Conservation (phyloP, 2,888 invertebrate genomes). For the Gymnoscelis rufifasciata region DNA sequence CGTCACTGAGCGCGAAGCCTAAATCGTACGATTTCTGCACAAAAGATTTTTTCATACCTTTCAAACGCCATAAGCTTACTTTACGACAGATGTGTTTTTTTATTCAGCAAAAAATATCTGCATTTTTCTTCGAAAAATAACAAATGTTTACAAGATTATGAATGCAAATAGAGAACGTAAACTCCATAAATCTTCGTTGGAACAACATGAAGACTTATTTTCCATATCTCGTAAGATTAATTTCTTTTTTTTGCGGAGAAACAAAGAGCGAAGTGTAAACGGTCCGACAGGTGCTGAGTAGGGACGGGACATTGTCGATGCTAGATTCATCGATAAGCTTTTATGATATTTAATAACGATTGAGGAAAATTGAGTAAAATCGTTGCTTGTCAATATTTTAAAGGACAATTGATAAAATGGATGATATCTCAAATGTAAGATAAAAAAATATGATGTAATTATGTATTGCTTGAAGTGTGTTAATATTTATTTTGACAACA, state of each 20-base stretch:
- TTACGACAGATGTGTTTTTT: too few relatives aligned
- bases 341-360: neutral
- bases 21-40: too few relatives aligned
- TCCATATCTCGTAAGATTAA: slow-evolving; percentile 53
- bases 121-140: neutral
- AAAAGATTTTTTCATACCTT: neutral
- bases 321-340: neutral
- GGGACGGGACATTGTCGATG: slow-evolving; percentile 29
- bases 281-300: slow-evolving; percentile 43
- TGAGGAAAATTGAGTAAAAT: too few relatives aligned
- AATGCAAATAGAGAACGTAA: slow-evolving; percentile 1
- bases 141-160: neutral
- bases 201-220: slow-evolving; percentile 33
- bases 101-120: too few relatives aligned
- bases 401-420: too few relatives aligned
- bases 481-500: too few relatives aligned
- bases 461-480: too few relatives aligned
- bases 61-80: neutral
- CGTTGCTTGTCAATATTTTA: too few relatives aligned
- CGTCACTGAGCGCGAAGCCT: too few relatives aligned
- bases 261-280: slow-evolving; percentile 47
- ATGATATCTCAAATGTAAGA: too few relatives aligned
- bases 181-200: neutral
- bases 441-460: too few relatives aligned
- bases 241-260: slow-evolving; percentile 44